A percentile compares a stretch with the other conserved stretches of the same genome.
Conservation (phyloP, 2,113 vertebrate genomes). For the Otis tarda region DNA sequence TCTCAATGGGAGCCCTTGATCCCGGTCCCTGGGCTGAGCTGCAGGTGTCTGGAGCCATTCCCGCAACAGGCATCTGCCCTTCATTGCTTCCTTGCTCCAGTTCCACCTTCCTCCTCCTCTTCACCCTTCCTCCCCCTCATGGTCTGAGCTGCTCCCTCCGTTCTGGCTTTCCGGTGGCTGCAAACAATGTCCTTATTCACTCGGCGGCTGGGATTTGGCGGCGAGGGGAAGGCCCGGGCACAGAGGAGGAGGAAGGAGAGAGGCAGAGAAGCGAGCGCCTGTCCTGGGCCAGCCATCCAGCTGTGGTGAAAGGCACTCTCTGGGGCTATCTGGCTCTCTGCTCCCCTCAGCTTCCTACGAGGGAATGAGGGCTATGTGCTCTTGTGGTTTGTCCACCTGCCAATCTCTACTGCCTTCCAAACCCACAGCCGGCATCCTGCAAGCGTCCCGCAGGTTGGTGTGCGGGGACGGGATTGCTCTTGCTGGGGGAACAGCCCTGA, state of each 20-base stretch:
- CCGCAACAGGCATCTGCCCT: constrained; percentile 51
- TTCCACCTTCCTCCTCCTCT: constrained; percentile 65
- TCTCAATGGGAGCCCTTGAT: constrained; percentile 59
- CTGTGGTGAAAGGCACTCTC: background rate
- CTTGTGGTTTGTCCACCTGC: background rate
- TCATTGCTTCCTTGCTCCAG: constrained; percentile 2
- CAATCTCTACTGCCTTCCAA: background rate
- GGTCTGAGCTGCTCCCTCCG: constrained; percentile 35
- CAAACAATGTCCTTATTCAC: constrained; percentile 66
- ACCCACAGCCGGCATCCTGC: background rate
- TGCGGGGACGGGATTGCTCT: background rate
- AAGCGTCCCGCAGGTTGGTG: background rate
- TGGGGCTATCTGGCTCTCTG: background rate
- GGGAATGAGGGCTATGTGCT: background rate
- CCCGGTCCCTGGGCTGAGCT: background rate
- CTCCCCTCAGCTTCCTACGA: accelerated
- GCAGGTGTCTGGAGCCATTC: constrained; percentile 69
- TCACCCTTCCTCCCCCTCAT: background rate
- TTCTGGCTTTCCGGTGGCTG: constrained; percentile 57
- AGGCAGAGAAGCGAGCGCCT: background rate
- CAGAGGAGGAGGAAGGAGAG: constrained; percentile 25
- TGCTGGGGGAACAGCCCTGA: background rate
- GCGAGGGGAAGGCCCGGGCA: background rate
- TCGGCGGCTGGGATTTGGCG: background rate
- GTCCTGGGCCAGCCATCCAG: background rate